phyloP scores from a whole-genome alignment of 2,888 invertebrate species.

The Cryptocephalus primarius region DNA sequence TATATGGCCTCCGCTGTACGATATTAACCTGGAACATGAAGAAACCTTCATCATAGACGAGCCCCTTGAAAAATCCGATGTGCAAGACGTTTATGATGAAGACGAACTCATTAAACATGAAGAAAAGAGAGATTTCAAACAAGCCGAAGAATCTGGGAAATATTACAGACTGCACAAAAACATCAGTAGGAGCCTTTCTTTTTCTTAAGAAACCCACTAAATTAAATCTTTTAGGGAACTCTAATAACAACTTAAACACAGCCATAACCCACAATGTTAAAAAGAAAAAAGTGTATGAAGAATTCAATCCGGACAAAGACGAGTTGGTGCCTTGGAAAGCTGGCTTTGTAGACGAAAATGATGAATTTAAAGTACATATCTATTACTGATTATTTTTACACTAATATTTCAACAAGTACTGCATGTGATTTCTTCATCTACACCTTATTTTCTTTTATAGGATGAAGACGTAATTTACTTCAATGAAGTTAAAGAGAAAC shows the following conservation, averaged over 20 bases:
- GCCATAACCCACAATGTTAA: too few relatives aligned
- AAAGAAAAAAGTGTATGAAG: slow-evolving; percentile 12
- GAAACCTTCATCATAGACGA: slow-evolving; percentile 34
- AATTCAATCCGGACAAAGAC: slow-evolving; percentile 21
- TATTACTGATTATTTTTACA: not conserved
- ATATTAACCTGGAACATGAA: slow-evolving; percentile 28
- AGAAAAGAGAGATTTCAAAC: slow-evolving; percentile 2
- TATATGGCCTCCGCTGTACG: slow-evolving; percentile 33
- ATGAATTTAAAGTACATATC: slow-evolving; percentile 3
- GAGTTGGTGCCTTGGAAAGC: slow-evolving; percentile 24
- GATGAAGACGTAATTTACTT: slow-evolving; percentile 13
- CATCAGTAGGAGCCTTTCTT: too few relatives aligned
- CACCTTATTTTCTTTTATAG: not conserved
- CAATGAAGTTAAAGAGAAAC: slow-evolving; percentile 9
- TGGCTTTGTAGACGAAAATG: slow-evolving; percentile 20
- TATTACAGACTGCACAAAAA: slow-evolving; percentile 14
- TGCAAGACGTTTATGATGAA: slow-evolving; percentile 31
- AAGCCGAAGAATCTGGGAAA: slow-evolving; percentile 6
- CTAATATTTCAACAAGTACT: too few relatives aligned
- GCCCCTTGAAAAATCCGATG: slow-evolving; percentile 28
- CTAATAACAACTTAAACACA: too few relatives aligned
- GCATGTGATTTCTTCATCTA: too few relatives aligned
- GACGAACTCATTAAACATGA: slow-evolving; percentile 29
- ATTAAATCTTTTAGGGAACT: too few relatives aligned
- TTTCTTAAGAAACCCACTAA: too few relatives aligned